These are phyloP conservation scores for Lamellibrachia satsuma DNA, from an alignment of 2,888 invertebrate genomes.

Conservation along the genomic window DNA sequence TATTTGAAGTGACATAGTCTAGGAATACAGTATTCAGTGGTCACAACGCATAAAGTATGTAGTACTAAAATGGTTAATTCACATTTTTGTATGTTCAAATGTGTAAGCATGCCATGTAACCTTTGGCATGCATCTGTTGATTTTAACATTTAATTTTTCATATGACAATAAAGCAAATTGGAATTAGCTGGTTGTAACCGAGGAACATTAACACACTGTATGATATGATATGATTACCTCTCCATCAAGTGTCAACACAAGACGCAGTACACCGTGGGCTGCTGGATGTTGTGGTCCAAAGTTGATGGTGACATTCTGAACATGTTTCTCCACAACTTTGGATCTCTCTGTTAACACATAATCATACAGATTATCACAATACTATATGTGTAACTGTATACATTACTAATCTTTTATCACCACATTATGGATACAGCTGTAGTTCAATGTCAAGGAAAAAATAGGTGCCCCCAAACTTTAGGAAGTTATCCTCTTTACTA, in stretches of 20 bases:
- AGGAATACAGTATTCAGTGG: too few species aligned
- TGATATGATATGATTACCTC: constrained; percentile 70
- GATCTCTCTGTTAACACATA: constrained; percentile 34
- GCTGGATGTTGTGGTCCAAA: constrained; percentile 96
- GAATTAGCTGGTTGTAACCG: neutral
- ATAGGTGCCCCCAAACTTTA: too few species aligned
- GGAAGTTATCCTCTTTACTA: too few species aligned
- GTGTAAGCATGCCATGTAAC: too few species aligned
- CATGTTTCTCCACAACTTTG: constrained; percentile 77
- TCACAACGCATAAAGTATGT: too few species aligned
- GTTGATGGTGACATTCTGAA: constrained; percentile 86
- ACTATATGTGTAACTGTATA: neutral
- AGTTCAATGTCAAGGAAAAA: neutral
- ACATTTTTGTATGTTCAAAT: too few species aligned
- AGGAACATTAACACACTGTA: neutral
- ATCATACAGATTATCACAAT: neutral
- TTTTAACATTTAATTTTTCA: neutral
- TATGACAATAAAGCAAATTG: neutral
- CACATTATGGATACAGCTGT: too few species aligned
- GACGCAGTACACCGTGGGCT: constrained; percentile 88
- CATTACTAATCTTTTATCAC: neutral
- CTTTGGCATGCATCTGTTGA: too few species aligned
- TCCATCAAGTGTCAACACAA: constrained; percentile 85
- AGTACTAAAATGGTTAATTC: too few species aligned
- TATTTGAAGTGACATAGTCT: too few species aligned